phyloP scores from a whole-genome alignment of 1,140 invertebrate species.

The Cataglyphis hispanica region DNA sequence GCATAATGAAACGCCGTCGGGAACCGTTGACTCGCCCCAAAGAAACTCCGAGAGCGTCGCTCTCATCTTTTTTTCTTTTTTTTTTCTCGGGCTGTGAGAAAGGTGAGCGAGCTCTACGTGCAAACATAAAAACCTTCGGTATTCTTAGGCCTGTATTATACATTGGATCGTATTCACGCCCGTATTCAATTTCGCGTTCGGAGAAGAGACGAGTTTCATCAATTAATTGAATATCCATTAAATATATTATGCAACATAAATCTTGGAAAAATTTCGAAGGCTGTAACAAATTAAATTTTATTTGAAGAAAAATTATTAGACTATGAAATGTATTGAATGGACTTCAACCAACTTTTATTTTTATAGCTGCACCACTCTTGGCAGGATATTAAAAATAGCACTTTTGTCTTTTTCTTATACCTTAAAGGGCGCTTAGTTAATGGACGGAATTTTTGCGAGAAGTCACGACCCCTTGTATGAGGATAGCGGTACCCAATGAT shows the following conservation, averaged over 20 bases:
- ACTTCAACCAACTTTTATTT: neutral
- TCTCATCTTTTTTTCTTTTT: slow-evolving; percentile 16
- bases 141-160: neutral
- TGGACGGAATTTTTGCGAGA: slow-evolving; percentile 41
- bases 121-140: neutral
- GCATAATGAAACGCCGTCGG: slow-evolving; percentile 64
- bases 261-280: neutral
- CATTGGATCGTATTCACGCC: too few species aligned
- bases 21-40: slow-evolving; percentile 32
- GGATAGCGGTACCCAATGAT: slow-evolving; percentile 39
- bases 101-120: neutral
- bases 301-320: too few species aligned
- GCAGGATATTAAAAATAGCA: slow-evolving; percentile 10
- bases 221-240: neutral
- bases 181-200: neutral
- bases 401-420: neutral
- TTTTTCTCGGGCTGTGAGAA: slow-evolving; percentile 31
- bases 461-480: slow-evolving; percentile 27
- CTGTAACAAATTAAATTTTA: neutral
- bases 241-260: neutral
- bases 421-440: slow-evolving; percentile 24
- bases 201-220: neutral
- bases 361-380: neutral
- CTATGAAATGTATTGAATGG: neutral
- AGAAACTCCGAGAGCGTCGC: slow-evolving; percentile 10